Conservation (phyloP, 2,888 invertebrate genomes). For the Melolontha melolontha region DNA sequence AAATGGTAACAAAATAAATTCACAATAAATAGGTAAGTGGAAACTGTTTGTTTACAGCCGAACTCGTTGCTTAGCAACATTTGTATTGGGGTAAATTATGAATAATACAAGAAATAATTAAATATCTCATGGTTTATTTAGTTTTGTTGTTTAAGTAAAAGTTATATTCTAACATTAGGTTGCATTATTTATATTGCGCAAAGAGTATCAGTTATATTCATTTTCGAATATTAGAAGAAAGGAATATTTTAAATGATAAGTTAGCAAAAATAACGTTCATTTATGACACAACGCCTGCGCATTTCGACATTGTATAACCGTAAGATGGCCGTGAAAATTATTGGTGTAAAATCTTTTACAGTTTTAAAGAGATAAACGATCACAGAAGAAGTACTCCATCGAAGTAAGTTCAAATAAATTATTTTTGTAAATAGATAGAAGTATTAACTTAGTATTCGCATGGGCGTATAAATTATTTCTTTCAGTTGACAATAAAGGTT, state of each 20-base stretch:
- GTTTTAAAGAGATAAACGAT: slow-evolving; percentile 4
- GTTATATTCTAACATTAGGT: too few species aligned
- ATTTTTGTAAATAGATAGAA: neutral
- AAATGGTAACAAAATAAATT: slow-evolving; percentile 14
- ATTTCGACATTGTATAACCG: slow-evolving; percentile 3
- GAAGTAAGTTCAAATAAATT: neutral
- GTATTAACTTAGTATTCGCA: neutral
- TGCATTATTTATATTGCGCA: too few species aligned
- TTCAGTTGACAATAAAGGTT: neutral
- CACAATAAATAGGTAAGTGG: slow-evolving; percentile 15
- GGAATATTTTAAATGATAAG: too few species aligned
- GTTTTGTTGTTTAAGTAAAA: too few species aligned
- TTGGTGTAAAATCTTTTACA: slow-evolving; percentile 3
- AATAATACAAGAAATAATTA: neutral
- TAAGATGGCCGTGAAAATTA: slow-evolving; percentile 53
- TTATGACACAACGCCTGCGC: neutral
- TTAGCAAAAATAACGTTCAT: too few species aligned
- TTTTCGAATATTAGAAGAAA: too few species aligned
- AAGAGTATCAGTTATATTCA: too few species aligned
- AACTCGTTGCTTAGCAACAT: slow-evolving; percentile 39
- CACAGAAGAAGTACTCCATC: neutral
- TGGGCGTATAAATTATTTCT: slow-evolving; percentile 29
- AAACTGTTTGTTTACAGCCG: slow-evolving; percentile 32
- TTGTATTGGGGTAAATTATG: slow-evolving; percentile 10
- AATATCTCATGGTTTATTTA: neutral